A percentile compares a stretch with the other conserved stretches of the same genome.
These are phyloP conservation scores for Schizothorax lantsangensis DNA, from an alignment of 2,797 vertebrate species.

Conservation along the genomic window DNA sequence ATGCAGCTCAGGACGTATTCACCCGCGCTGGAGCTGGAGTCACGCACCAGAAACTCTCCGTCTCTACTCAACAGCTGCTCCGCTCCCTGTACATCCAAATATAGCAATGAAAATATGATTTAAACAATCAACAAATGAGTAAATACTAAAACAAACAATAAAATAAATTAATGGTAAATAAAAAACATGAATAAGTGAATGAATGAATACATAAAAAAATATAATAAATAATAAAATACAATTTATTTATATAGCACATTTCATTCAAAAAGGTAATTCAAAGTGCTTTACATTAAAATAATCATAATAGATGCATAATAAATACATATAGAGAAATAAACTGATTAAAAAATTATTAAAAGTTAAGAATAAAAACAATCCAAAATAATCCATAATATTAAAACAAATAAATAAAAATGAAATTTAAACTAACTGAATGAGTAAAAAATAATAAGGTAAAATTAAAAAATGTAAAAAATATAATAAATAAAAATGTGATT, in stretches of 20 bases:
- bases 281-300: no score
- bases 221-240: no score
- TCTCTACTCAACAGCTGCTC: conserved; percentile 82
- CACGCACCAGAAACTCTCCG: conserved; percentile 87
- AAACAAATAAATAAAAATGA: not conserved
- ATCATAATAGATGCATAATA: no score
- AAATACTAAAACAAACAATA: not conserved
- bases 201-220: no score
- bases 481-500: not conserved
- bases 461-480: not conserved
- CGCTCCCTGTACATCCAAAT: conserved; percentile 73
- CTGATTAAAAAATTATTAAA: no score
- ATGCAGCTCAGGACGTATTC: conserved; percentile 86
- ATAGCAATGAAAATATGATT: not conserved
- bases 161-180: not conserved
- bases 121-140: not conserved
- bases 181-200: not conserved
- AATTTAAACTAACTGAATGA: not conserved
- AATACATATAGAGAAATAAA: not conserved
- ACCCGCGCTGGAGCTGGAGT: conserved; percentile 75
- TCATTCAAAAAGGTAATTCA: no score
- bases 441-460: no score
- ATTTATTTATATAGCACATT: no score
- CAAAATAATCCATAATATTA: not conserved
- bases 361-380: no score